These are phyloP conservation scores for Eupithecia inturbata DNA, from an alignment of 2,888 invertebrate species.

Conservation along the genomic window DNA sequence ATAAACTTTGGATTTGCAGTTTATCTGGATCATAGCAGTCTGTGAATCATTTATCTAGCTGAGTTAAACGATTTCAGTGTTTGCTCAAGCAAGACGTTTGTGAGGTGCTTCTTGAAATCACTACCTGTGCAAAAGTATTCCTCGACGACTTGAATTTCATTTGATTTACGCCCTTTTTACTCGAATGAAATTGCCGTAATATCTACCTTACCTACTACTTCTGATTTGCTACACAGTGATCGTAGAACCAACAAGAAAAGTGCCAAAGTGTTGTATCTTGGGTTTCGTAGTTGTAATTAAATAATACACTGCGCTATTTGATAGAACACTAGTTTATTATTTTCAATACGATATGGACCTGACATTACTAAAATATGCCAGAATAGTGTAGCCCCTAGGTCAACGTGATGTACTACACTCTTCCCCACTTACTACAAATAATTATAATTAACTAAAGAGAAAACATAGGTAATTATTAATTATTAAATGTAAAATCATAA, in stretches of 20 bases:
- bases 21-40: neutral
- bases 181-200: constrained; percentile 51
- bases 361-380: too few species aligned
- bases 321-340: too few species aligned
- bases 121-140: neutral
- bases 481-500: too few species aligned
- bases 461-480: too few species aligned
- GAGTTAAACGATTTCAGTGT: neutral
- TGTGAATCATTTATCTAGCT: neutral
- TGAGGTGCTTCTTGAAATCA: neutral
- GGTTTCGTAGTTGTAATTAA: too few species aligned
- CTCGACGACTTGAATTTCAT: constrained; percentile 49
- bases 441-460: too few species aligned
- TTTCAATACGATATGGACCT: too few species aligned
- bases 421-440: too few species aligned
- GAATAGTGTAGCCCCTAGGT: too few species aligned
- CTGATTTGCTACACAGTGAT: constrained; percentile 41
- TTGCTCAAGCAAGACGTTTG: neutral
- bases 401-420: too few species aligned
- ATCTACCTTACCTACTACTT: constrained; percentile 35
- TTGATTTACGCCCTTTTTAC: constrained; percentile 57
- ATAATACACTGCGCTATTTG: too few species aligned
- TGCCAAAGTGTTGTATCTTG: too few species aligned
- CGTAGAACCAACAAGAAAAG: constrained; percentile 22
- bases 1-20: neutral